Evolutionary conservation across 2,888 invertebrate species (phyloP), one percentile per base, ranked within the genome.

Genomic region (Andricus quercusramuli): DNA sequence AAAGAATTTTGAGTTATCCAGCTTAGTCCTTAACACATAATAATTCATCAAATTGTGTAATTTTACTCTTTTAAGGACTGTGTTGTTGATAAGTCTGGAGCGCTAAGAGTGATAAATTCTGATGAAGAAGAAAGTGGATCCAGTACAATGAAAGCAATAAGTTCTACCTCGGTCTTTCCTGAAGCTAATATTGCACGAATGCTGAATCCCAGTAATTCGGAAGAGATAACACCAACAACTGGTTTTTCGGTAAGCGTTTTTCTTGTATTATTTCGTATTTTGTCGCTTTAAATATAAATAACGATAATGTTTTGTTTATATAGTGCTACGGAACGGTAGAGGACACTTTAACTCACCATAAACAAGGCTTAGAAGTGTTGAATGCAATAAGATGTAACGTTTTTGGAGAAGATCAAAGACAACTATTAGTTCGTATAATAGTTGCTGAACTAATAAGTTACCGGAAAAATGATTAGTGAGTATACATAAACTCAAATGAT

Each of bases 321-420:
- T 47, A 80, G 80, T 65, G 62, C 29, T 80, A 78, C 22, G 78
- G 65, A 25, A 80, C 78, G 41, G 17, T 80, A 67, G 11, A 32
- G 44, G 47, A 77, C 6, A 77, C 77, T 15, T 17, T 77, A 20
- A 44, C 44, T 37, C 66, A 68, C 32, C 62, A 77, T 41, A 66
- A 62, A 20, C 77, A 80, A 64, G 70, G 77, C 44, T 22, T 25
- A 25, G 29, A 44, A 51, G 20, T 80, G 11, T 17, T 78, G 15
- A n/a, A 80, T 68, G 65, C 66, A 29, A 70, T 47, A 9, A 74
- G 51, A 29, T 56, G 15, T 1, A 29, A 56, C 20, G 4, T 56
- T 44, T 78, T 80, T 78, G 78, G 74, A 25, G 80, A 78, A 76
- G 25, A 65, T 25, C 65, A 80, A 29, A 44, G 78, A 59, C 80